Base-by-base conservation (phyloP, 2,113 vertebrate species). In the Sinocyclocheilus anophthalmus region DNA sequence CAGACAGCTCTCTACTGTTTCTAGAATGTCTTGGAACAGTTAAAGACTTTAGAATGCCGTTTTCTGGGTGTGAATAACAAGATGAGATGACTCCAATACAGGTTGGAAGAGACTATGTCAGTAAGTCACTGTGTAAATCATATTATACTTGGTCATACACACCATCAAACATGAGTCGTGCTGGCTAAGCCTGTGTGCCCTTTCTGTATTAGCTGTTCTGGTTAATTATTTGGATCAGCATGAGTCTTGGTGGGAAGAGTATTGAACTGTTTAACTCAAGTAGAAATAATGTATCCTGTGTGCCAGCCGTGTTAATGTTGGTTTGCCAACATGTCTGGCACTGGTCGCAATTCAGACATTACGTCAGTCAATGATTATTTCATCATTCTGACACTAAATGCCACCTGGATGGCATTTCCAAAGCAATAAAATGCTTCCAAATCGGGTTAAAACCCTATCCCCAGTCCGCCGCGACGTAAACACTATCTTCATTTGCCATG, bases 221-320 rank as follows among this genome's bases (percentile, higher is more conserved):
- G 22, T 50, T 81, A 48, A 67, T 81, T 50, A 81, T 65, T 65
- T 67, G 37, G 2, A 20, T 65, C 59, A 67, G 12, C 6, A 81
- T 42, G 37, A 80, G 77, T 42, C 33, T 81, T 81, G 59, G 45
- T 24, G 83, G 57, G 39, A 11, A 1, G 69, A 55, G 20, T 84
- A 55, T 76, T 84, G 78, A 88, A 86, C 69, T 75, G 53, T 89
- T 89, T 78, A 86, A 76, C 45, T 76, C 45, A 48, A 50, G 42
- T 76, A 80, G 30, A 57, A 79, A 22, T 59, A 37, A 79, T 22
- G 50, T 59, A 79, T 22, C 30, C 18, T 59, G 53, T 12, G 26
- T 79, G 76, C 30, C 26, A 45, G 33, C 55, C 12, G 0, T 42
- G n/a, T 80, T 61, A 4, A 45, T 24, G 77, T n/a, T 42, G 33